phyloP scores from a whole-genome alignment of 2,797 vertebrate species.

The Pseudomugil tenellus region DNA sequence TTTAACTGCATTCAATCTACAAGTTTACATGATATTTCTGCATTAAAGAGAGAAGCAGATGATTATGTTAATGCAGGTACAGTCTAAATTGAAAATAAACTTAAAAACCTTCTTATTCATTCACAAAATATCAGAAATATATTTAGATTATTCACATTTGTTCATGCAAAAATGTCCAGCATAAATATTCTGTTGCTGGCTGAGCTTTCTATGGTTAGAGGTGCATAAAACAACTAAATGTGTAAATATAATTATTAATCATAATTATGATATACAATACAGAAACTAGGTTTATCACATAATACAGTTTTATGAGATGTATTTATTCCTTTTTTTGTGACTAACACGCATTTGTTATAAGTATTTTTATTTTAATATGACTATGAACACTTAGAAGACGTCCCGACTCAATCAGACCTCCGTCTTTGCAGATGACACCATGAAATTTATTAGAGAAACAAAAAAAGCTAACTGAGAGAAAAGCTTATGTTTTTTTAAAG shows the following conservation, averaged over 20 bases:
- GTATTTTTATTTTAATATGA: too few species aligned
- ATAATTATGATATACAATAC: too few species aligned
- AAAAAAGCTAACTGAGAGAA: neutral
- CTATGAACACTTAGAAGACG: neutral
- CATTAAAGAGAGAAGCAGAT: neutral
- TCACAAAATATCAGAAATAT: too few species aligned
- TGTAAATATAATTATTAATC: too few species aligned
- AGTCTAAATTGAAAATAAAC: too few species aligned
- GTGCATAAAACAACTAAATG: neutral
- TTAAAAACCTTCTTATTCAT: too few species aligned
- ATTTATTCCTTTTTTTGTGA: neutral
- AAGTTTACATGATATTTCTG: neutral
- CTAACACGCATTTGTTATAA: too few species aligned
- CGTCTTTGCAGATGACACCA: conserved; percentile 28
- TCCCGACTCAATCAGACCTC: neutral
- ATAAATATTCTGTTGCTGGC: neutral
- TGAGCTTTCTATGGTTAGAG: neutral
- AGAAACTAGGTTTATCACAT: too few species aligned
- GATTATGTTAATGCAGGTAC: neutral
- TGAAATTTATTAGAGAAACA: neutral
- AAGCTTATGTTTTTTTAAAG: neutral
- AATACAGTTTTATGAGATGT: too few species aligned
- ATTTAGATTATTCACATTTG: too few species aligned
- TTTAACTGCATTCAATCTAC: neutral
- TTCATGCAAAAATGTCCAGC: neutral